Evolutionary conservation across 2,888 invertebrate species (phyloP).

Genomic region (Epinotia bilunana): DNA sequence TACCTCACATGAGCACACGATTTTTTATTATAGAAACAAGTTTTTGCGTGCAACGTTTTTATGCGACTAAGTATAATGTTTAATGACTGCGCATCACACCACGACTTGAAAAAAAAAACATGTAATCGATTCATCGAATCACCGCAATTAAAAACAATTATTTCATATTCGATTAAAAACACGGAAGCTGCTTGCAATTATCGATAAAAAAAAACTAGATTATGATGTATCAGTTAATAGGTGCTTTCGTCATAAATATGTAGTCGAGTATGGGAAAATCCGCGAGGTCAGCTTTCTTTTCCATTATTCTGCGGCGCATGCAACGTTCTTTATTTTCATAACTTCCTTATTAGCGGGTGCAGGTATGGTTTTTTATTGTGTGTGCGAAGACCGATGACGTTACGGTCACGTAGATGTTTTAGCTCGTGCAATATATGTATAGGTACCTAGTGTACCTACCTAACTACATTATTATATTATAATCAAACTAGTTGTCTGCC

Average conservation of each 20-base stretch:
- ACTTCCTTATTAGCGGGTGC: slow-evolving; percentile 27
- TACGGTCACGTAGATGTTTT: not conserved
- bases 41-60: slow-evolving; percentile 15
- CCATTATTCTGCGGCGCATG: slow-evolving; percentile 38
- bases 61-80: not conserved
- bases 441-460: too few relatives aligned
- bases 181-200: slow-evolving; percentile 65
- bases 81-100: not conserved
- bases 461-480: too few relatives aligned
- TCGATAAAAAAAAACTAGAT: slow-evolving; percentile 70
- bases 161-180: slow-evolving; percentile 66
- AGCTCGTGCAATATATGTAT: not conserved
- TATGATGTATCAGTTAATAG: slow-evolving; percentile 70
- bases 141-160: slow-evolving; percentile 68
- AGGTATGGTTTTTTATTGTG: slow-evolving; percentile 27
- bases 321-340: slow-evolving; percentile 26
- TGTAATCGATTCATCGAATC: slow-evolving; percentile 71
- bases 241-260: slow-evolving; percentile 64
- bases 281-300: slow-evolving; percentile 73
- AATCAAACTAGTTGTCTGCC: too few relatives aligned
- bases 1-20: not conserved
- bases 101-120: slow-evolving; percentile 32
- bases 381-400: slow-evolving; percentile 18
- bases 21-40: slow-evolving; percentile 1
- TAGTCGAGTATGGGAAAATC: slow-evolving; percentile 70